Percentiles rank a stretch among this genome's conserved stretches.
phyloP scores from a whole-genome alignment of 2,888 invertebrate species.

The Leptarthrus brevirostris region DNA sequence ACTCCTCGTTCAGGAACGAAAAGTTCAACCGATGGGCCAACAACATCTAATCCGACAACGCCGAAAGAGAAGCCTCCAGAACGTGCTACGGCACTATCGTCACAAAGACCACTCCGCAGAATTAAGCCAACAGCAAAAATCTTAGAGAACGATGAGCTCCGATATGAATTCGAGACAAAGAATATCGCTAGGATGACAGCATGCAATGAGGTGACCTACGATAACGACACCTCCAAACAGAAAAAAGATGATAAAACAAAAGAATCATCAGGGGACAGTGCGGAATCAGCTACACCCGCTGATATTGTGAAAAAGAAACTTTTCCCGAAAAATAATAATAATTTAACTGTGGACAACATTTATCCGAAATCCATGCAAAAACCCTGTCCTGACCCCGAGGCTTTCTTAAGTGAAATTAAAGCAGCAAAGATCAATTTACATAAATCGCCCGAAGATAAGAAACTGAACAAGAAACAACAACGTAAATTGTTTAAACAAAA shows the following conservation, averaged over 20 bases:
- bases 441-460: conserved; percentile 66
- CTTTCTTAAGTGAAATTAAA: conserved; percentile 64
- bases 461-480: conserved; percentile 65
- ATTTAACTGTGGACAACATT: conserved; percentile 46
- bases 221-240: background rate
- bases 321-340: background rate
- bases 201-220: conserved; percentile 40
- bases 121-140: conserved; percentile 77
- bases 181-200: conserved; percentile 70
- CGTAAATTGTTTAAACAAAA: conserved; percentile 69
- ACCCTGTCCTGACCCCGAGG: conserved; percentile 62
- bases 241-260: conserved; percentile 39
- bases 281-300: background rate
- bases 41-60: background rate
- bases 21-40: conserved; percentile 64
- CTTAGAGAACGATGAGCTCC: conserved; percentile 74
- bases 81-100: background rate
- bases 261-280: background rate
- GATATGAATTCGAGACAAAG: conserved; percentile 71
- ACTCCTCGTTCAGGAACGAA: conserved; percentile 71
- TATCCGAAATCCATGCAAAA: conserved; percentile 56
- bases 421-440: conserved; percentile 62
- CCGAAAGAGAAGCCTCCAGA: conserved; percentile 57
- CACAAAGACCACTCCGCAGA: conserved; percentile 69
- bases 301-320: conserved; percentile 28